Evolutionary conservation across 2,888 invertebrate genomes (phyloP).

Genomic region (Idaea straminata): DNA sequence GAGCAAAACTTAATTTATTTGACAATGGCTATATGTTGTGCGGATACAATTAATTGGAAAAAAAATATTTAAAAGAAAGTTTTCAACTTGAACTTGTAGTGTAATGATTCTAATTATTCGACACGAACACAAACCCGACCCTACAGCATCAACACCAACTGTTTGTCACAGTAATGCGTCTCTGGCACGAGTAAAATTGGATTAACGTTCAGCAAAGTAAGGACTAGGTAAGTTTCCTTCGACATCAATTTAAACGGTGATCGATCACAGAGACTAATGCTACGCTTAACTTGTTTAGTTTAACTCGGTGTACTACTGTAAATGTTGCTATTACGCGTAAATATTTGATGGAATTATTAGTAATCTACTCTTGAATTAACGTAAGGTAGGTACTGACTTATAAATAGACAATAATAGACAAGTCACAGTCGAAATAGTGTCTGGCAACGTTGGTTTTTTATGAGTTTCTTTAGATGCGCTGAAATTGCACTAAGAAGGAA

Average conservation of each 20-base stretch:
- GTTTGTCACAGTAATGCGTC: constrained; percentile 36
- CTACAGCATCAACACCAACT: constrained; percentile 17
- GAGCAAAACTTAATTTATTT: no score
- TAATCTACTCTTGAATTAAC: background rate
- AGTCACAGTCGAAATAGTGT: no score
- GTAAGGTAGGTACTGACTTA: no score
- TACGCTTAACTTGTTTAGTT: constrained; percentile 32
- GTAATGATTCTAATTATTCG: background rate
- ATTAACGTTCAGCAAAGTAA: constrained; percentile 36
- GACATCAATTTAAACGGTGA: constrained; percentile 43
- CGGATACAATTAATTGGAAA: no score
- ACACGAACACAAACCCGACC: constrained; percentile 12
- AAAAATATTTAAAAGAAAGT: no score
- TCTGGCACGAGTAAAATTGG: constrained; percentile 27
- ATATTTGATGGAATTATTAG: background rate
- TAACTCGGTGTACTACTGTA: constrained; percentile 7
- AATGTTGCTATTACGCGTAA: background rate
- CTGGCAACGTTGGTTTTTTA: no score
- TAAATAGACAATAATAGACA: no score
- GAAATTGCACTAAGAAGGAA: no score
- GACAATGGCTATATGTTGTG: no score
- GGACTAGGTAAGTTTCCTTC: constrained; percentile 46
- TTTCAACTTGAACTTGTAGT: background rate
- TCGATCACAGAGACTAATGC: constrained; percentile 45
- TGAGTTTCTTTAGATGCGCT: no score